Evolutionary conservation across 2,113 vertebrate genomes (phyloP).

Genomic region (Lepidiolamprologus cunningtoni): DNA sequence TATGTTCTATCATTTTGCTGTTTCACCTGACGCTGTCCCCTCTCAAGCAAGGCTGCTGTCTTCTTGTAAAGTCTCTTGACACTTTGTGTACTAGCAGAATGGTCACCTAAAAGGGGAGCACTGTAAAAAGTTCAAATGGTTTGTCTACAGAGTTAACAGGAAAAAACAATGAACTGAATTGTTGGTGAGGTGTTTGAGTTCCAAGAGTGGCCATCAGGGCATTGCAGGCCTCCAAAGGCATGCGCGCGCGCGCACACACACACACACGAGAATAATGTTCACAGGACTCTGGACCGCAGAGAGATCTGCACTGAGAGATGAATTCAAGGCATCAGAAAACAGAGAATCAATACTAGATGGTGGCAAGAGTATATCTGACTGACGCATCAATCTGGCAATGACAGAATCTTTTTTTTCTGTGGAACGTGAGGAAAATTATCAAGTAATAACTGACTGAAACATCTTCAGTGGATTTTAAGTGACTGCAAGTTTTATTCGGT

Average conservation of each 20-base stretch:
- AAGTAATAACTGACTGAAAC: background rate
- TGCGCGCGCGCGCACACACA: accelerated
- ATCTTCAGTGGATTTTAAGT: background rate
- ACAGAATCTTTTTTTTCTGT: accelerated
- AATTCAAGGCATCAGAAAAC: background rate
- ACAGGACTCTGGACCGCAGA: background rate
- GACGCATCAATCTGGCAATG: background rate
- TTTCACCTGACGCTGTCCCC: accelerated
- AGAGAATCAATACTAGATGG: background rate
- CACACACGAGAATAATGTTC: background rate
- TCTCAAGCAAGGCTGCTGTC: background rate
- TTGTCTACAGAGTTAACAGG: background rate
- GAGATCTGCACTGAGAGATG: background rate
- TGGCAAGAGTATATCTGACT: background rate
- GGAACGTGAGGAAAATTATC: background rate
- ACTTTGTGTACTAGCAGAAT: background rate
- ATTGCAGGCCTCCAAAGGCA: background rate
- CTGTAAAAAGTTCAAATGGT: background rate
- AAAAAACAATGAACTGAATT: background rate
- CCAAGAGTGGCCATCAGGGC: background rate
- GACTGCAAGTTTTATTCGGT: background rate
- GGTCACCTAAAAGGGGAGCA: background rate
- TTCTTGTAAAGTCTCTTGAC: background rate
- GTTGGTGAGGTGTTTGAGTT: background rate
- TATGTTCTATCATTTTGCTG: background rate